A percentile compares a stretch with the other conserved stretches of the same genome.
Evolutionary conservation across 2,888 invertebrate species (phyloP).

Genomic region (Cyclophora albipunctata): DNA sequence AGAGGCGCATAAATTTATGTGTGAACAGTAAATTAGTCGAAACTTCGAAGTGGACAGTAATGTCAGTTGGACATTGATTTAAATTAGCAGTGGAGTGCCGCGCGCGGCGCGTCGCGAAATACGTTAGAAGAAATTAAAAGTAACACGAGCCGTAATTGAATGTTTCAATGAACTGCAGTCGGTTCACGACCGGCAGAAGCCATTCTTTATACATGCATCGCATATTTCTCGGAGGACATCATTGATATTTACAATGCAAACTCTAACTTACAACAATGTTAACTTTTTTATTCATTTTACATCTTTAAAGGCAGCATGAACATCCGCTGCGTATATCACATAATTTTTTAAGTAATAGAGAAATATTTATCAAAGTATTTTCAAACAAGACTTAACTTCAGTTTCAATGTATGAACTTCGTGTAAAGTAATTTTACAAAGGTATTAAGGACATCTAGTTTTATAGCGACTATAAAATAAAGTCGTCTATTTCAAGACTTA

Average conservation of each 20-base stretch:
- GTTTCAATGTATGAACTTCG: conserved; percentile 21
- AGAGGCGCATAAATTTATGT: too few species aligned
- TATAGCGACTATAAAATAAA: conserved; percentile 40
- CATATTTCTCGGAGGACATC: conserved; percentile 25
- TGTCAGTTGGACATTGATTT: conserved; percentile 16
- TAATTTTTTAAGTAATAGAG: neutral
- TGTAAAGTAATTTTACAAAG: conserved; percentile 15
- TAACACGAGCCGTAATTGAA: conserved; percentile 41
- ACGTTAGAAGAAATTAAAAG: conserved; percentile 17
- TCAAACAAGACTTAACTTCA: conserved; percentile 6
- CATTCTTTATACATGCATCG: conserved; percentile 37
- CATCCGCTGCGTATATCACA: neutral
- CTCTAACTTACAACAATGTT: conserved; percentile 1
- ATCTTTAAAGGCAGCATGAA: neutral
- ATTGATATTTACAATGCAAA: conserved; percentile 18
- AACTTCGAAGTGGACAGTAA: conserved; percentile 23
- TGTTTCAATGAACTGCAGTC: conserved; percentile 41
- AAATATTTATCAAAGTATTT: neutral
- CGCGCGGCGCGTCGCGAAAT: conserved; percentile 7
- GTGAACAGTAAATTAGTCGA: conserved; percentile 26
- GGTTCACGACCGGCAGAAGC: conserved; percentile 38
- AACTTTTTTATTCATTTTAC: conserved; percentile 3
- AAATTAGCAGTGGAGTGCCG: conserved; percentile 19
- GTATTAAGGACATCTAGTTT: conserved; percentile 32
- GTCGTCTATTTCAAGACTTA: conserved; percentile 40